Conservation (phyloP, 1,140 invertebrate genomes). For the Manduca sexta region DNA sequence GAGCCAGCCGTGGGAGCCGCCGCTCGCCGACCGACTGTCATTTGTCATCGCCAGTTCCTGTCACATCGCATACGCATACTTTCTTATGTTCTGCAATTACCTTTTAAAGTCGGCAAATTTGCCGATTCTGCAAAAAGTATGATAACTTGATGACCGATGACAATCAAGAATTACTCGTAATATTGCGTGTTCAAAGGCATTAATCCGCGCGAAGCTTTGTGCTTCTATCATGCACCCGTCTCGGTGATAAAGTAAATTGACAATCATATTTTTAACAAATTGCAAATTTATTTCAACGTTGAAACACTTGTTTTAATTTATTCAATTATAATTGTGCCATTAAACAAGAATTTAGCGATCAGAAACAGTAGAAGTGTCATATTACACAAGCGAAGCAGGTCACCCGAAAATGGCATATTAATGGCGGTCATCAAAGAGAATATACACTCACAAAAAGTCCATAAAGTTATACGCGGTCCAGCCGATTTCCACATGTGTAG, state of each 20-base stretch:
- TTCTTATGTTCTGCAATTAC: constrained; percentile 62
- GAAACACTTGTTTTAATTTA: constrained; percentile 1
- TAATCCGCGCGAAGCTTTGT: too few relatives aligned
- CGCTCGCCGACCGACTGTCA: constrained; percentile 41
- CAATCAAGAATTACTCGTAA: constrained; percentile 24
- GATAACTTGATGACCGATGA: constrained; percentile 26
- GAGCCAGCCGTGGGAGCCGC: constrained; percentile 49
- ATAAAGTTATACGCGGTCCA: constrained; percentile 39
- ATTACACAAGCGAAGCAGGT: constrained; percentile 37
- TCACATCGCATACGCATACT: constrained; percentile 54
- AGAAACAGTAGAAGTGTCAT: constrained; percentile 27
- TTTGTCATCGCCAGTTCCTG: constrained; percentile 64
- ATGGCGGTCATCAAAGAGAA: constrained; percentile 34
- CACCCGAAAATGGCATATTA: constrained; percentile 43
- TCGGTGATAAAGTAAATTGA: background rate
- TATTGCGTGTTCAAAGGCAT: too few relatives aligned
- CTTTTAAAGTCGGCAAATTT: constrained; percentile 55
- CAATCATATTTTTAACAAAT: background rate
- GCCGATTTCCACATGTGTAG: constrained; percentile 55
- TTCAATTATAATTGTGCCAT: constrained; percentile 4
- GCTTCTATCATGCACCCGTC: too few relatives aligned
- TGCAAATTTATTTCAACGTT: background rate
- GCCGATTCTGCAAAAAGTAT: constrained; percentile 45
- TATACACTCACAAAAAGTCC: constrained; percentile 31
- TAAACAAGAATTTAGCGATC: constrained; percentile 11